Percentiles rank a stretch among this genome's conserved stretches.
phyloP scores from a whole-genome alignment of 2,888 invertebrate species.

The Xylota segnis region DNA sequence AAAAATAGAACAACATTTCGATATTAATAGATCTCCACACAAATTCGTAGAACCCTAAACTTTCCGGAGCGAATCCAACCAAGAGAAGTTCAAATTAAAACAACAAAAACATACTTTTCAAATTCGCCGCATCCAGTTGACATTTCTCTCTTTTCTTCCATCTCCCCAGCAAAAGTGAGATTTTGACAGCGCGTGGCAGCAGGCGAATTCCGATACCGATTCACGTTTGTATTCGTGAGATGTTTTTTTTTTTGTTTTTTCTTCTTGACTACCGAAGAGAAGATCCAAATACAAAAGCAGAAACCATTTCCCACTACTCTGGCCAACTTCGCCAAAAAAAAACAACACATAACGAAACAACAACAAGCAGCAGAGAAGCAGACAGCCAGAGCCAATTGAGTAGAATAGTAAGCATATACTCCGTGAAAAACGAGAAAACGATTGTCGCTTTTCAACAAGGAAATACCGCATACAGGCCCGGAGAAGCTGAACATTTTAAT shows the following conservation, averaged over 20 bases:
- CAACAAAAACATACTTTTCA: conserved; percentile 2
- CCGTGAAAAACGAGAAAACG: conserved; percentile 33
- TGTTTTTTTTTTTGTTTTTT: background rate
- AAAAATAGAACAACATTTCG: background rate
- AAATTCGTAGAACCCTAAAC: background rate
- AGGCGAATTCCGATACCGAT: conserved; percentile 46
- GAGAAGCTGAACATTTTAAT: conserved; percentile 13
- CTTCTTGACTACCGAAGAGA: background rate
- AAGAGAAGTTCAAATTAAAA: background rate
- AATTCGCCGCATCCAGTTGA: conserved; percentile 46
- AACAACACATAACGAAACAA: conserved; percentile 56
- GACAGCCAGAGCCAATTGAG: conserved; percentile 38
- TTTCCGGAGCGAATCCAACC: background rate
- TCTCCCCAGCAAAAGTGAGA: background rate
- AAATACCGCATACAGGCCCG: conserved; percentile 12
- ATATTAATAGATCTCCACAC: background rate
- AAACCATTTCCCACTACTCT: conserved; percentile 23
- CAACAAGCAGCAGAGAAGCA: conserved; percentile 4
- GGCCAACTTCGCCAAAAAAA: conserved; percentile 44
- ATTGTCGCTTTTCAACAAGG: conserved; percentile 22
- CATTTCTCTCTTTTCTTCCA: conserved; percentile 1
- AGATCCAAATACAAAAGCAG: conserved; percentile 23
- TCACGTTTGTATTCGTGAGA: conserved; percentile 36
- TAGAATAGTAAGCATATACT: conserved; percentile 42
- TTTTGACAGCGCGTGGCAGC: conserved; percentile 49